Evolutionary conservation across 2,888 invertebrate genomes (phyloP).

Genomic region (Unio delphinus): DNA sequence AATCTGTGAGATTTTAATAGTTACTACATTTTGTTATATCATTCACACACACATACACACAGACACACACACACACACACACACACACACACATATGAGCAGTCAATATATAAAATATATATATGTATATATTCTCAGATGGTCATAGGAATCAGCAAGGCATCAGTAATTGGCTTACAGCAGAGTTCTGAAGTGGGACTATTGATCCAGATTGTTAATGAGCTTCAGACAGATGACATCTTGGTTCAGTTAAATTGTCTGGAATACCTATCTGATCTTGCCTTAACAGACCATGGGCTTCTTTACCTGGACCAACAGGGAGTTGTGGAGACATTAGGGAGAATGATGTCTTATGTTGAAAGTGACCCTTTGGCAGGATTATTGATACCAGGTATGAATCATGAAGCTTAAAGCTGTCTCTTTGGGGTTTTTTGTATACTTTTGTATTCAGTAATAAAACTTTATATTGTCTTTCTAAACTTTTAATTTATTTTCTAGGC

Average conservation of each 20-base stretch:
- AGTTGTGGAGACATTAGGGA: conserved; percentile 78
- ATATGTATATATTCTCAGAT: conserved; percentile 14
- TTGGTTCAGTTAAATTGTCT: conserved; percentile 85
- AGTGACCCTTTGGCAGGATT: conserved; percentile 78
- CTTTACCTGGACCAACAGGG: conserved; percentile 81
- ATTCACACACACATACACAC: too few species aligned
- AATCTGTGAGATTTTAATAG: too few species aligned
- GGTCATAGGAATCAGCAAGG: conserved; percentile 56
- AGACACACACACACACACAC: too few species aligned
- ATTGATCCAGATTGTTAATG: conserved; percentile 79
- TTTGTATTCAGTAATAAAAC: too few species aligned
- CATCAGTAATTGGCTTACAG: conserved; percentile 77
- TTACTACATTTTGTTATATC: too few species aligned
- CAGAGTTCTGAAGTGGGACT: conserved; percentile 78
- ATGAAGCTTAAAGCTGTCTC: not conserved
- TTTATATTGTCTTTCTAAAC: too few species aligned
- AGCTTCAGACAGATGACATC: conserved; percentile 81
- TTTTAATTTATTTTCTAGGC: too few species aligned
- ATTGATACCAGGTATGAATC: conserved; percentile 76
- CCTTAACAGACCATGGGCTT: conserved; percentile 81
- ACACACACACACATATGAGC: too few species aligned
- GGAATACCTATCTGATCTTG: conserved; percentile 83
- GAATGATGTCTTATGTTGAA: conserved; percentile 76
- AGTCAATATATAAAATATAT: too few species aligned
- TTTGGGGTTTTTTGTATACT: not conserved